Evolutionary conservation across 2,113 vertebrate genomes (phyloP).

Genomic region (Mandrillus leucophaeus): DNA sequence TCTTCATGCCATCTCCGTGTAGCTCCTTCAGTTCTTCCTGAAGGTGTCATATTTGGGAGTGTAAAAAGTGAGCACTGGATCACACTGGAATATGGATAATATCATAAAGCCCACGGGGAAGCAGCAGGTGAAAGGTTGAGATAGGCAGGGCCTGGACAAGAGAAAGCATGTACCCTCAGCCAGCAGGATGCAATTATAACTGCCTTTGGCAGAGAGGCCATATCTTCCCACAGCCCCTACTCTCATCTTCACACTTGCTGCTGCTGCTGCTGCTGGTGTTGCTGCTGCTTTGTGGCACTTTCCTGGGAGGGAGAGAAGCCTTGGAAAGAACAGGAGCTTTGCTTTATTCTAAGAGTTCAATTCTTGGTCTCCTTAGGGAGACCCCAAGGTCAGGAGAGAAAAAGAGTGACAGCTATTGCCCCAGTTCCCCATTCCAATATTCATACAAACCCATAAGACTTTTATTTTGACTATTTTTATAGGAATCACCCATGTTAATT

Average conservation of each 20-base stretch:
- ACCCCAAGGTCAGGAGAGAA: not conserved
- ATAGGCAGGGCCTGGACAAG: not conserved
- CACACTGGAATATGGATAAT: not conserved
- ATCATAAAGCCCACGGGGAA: not conserved
- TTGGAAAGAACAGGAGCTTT: not conserved
- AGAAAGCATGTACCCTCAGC: not conserved
- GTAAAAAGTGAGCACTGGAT: constrained; percentile 12
- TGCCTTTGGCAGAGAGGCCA: not conserved
- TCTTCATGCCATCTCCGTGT: not conserved
- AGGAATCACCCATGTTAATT: constrained; percentile 5
- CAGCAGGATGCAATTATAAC: not conserved
- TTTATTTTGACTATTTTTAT: constrained; percentile 18
- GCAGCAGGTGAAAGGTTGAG: not conserved
- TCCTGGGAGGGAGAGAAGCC: not conserved
- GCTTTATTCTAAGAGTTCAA: not conserved
- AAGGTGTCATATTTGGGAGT: not conserved
- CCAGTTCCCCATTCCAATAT: not conserved
- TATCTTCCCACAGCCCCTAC: not conserved
- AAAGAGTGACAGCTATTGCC: not conserved
- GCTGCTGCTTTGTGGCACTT: not conserved
- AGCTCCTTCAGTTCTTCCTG: not conserved
- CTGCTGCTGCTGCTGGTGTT: not conserved
- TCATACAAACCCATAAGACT: not conserved
- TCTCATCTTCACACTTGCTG: not conserved
- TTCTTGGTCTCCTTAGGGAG: not conserved